phyloP scores from a whole-genome alignment of 2,888 invertebrate genomes.

The Pegoplata infirma region DNA sequence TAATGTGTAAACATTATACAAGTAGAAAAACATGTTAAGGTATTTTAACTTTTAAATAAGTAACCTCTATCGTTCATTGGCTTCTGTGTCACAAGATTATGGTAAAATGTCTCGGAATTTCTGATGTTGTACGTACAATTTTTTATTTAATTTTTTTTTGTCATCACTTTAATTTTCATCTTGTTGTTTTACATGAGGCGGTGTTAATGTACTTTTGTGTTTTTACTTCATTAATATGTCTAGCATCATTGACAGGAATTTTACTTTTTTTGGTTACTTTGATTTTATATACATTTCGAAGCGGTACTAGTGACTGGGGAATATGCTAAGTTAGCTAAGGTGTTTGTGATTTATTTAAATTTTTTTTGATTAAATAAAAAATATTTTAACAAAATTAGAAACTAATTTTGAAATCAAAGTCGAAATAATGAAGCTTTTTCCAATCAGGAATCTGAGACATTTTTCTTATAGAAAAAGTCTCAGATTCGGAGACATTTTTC shows the following conservation, averaged over 20 bases:
- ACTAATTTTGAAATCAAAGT: too few relatives aligned
- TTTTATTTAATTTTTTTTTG: slow-evolving; percentile 7
- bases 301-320: too few relatives aligned
- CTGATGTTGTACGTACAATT: not conserved
- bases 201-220: slow-evolving; percentile 41
- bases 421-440: too few relatives aligned
- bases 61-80: slow-evolving; percentile 5
- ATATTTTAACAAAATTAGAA: too few relatives aligned
- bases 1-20: not conserved
- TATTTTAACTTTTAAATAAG: not conserved
- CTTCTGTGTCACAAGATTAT: slow-evolving; percentile 9
- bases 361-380: too few relatives aligned
- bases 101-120: slow-evolving; percentile 15
- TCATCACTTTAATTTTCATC: slow-evolving; percentile 28
- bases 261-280: not conserved
- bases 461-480: too few relatives aligned
- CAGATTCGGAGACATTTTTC: too few relatives aligned
- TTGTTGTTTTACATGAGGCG: not conserved
- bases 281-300: not conserved
- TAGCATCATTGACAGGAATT: slow-evolving; percentile 26
- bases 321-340: too few relatives aligned
- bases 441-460: too few relatives aligned
- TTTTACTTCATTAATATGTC: slow-evolving; percentile 52
- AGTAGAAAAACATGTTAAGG: slow-evolving; percentile 10
- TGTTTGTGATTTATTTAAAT: too few relatives aligned